Evolutionary conservation across 2,113 vertebrate species (phyloP).

Genomic region (Mohoua ochrocephala): DNA sequence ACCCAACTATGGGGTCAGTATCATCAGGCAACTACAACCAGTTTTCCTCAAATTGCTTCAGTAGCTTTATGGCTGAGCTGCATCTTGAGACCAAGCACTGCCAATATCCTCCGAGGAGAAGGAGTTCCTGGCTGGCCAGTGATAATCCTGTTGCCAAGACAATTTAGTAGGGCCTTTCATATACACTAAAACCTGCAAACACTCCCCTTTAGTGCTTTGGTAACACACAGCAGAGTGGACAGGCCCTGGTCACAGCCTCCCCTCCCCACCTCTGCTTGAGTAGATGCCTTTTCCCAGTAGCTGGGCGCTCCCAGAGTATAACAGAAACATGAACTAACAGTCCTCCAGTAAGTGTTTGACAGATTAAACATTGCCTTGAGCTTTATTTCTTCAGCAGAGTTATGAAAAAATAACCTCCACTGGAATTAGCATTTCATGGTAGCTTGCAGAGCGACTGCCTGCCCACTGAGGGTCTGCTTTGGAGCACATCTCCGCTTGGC

Average conservation of each 20-base stretch:
- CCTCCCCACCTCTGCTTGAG: background rate
- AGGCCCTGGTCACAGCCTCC: background rate
- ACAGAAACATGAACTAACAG: background rate
- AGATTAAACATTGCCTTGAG: slow-evolving; percentile 21
- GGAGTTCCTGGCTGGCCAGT: background rate
- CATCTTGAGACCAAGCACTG: background rate
- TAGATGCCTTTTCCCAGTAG: background rate
- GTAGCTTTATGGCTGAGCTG: background rate
- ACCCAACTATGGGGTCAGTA: accelerated
- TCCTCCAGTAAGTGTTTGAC: background rate
- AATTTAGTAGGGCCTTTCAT: background rate
- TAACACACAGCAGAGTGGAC: background rate
- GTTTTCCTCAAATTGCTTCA: background rate
- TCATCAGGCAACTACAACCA: background rate
- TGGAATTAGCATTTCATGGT: background rate
- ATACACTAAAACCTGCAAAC: background rate
- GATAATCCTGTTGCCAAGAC: background rate
- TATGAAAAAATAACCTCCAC: background rate
- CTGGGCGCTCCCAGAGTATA: background rate
- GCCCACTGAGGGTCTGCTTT: background rate
- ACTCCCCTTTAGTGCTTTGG: background rate
- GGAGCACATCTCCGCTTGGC: background rate
- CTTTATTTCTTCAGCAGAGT: background rate
- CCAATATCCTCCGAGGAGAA: background rate
- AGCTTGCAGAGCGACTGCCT: background rate